phyloP scores from a whole-genome alignment of 1,140 invertebrate genomes.

The Druon quercuslanigerum region DNA sequence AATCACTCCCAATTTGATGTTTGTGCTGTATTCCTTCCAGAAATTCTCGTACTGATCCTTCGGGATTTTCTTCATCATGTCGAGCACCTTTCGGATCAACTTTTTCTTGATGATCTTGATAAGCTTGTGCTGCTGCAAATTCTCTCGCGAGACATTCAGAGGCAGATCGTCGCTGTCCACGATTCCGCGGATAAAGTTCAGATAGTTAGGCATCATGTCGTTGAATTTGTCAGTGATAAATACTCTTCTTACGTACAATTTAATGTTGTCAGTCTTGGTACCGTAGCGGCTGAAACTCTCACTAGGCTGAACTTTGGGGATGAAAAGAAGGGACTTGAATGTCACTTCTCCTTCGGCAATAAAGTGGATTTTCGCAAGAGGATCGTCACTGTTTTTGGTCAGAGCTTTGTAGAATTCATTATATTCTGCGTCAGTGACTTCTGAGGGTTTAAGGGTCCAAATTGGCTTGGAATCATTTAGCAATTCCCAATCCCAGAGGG shows the following conservation, averaged over 20 bases:
- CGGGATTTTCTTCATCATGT: slow-evolving; percentile 98
- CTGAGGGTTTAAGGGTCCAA: slow-evolving; percentile 94
- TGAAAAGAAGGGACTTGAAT: slow-evolving; percentile 96
- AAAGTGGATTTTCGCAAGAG: slow-evolving; percentile 95
- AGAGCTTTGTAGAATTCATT: slow-evolving; percentile 95
- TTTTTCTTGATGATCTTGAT: slow-evolving; percentile 99
- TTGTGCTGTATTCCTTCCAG: slow-evolving; percentile 99
- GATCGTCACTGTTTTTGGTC: slow-evolving; percentile 92
- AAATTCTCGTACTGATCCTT: slow-evolving; percentile 95
- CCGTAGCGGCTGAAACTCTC: slow-evolving; percentile 97
- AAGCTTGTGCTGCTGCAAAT: slow-evolving; percentile 98
- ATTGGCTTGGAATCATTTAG: slow-evolving; percentile 98
- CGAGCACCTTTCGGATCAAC: slow-evolving; percentile 95
- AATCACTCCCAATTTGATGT: slow-evolving; percentile 97
- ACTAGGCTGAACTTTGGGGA: slow-evolving; percentile 91
- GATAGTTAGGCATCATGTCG: slow-evolving; percentile 99
- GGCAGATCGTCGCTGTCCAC: slow-evolving; percentile 99
- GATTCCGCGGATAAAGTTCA: slow-evolving; percentile 95
- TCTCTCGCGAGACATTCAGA: slow-evolving; percentile 98
- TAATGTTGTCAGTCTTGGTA: slow-evolving; percentile 95
- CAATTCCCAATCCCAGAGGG: slow-evolving; percentile 98
- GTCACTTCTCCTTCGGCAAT: slow-evolving; percentile 99
- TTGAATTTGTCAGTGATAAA: slow-evolving; percentile 99
- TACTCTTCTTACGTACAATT: slow-evolving; percentile 96
- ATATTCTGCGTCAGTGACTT: slow-evolving; percentile 93